Evolutionary conservation across 1,140 invertebrate genomes (phyloP), one percentile per base, ranked within the genome.

Genomic region (Brachionus rubens): DNA sequence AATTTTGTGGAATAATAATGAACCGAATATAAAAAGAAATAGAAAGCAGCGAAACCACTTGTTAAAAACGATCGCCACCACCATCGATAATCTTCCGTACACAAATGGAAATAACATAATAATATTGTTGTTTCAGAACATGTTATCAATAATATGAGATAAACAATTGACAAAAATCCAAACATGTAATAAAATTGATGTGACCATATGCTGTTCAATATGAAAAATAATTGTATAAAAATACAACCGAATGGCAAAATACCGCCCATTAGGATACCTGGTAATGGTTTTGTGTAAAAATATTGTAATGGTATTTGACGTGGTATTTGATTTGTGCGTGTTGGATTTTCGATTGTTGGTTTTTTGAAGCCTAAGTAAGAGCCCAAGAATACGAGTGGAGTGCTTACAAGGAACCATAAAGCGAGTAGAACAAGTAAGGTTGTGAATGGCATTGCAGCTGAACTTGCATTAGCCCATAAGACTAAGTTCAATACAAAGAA

Each of bases 161-260:
- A 99, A 47, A 99, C 96, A 75, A 99, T 87, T 82, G 98, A 96
- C 33, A 99, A 87, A 85, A 99, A 98, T 78, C 96, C 96, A 85
- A 99, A 99, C 96, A 99, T 98, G 87, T 98, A 99, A 84, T 98
- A 98, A 86, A 95, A 96, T 86, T 96, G 91, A 81, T 91, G 93
- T 41, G 93, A 94, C 96, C 96, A 99, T 54, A 99, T 90, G 30
- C 94, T 98, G 86, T 97, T 99, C 14, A 99, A 87, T 78, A 99
- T 98, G 83, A 99, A 99, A 87, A 98, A 99, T 14, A 99, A 88
- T 82, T 99, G 96, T 79, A 99, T 98, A 83, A 99, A 99, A 83
- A 99, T 99, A 83, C 96, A 98, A 46, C 96, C 96, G 85, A 99
- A 99, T 5, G 96, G 96, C 78, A 99, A 85, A 52, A 99, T 94